phyloP scores from a whole-genome alignment of 64 coral and sea anemone genomes.

The Montipora capricornis region DNA sequence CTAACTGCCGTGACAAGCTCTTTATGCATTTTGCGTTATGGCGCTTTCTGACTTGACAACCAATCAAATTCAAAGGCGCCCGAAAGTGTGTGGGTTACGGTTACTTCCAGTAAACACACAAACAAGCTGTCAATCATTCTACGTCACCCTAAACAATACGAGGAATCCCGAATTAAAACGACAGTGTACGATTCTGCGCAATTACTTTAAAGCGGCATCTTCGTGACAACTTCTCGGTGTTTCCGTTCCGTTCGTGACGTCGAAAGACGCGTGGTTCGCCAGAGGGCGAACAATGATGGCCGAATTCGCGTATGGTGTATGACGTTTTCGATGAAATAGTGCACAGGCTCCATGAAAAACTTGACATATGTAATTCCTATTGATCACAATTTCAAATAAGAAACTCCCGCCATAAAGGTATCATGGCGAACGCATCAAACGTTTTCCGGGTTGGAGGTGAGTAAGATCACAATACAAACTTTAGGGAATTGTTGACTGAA shows the following conservation, averaged over 20 bases:
- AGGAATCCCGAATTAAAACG: slow-evolving; percentile 57
- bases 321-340: slow-evolving; percentile 94
- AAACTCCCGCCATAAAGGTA: slow-evolving; percentile 72
- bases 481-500: slow-evolving; percentile 56
- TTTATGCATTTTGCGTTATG: slow-evolving; percentile 42
- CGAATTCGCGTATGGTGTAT: slow-evolving; percentile 85
- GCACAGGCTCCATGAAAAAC: slow-evolving; percentile 89
- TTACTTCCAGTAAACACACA: slow-evolving; percentile 58
- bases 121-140: slow-evolving; percentile 93
- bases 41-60: not conserved
- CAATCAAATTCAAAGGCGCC: slow-evolving; percentile 49
- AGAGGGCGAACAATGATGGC: slow-evolving; percentile 94
- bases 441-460: slow-evolving; percentile 99
- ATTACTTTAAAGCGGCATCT: not conserved
- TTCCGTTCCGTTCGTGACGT: slow-evolving; percentile 65
- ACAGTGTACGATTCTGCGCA: slow-evolving; percentile 84
- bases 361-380: slow-evolving; percentile 81
- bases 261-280: slow-evolving; percentile 88
- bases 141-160: slow-evolving; percentile 83
- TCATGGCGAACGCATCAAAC: slow-evolving; percentile 96
- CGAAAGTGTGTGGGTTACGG: slow-evolving; percentile 39
- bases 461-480: slow-evolving; percentile 78
- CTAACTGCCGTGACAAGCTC: slow-evolving; percentile 17
- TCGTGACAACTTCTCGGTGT: slow-evolving; percentile 19
- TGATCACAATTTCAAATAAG: slow-evolving; percentile 83